Base-by-base conservation (phyloP, 2,113 vertebrate genomes). In the Sphaerodactylus townsendi region DNA sequence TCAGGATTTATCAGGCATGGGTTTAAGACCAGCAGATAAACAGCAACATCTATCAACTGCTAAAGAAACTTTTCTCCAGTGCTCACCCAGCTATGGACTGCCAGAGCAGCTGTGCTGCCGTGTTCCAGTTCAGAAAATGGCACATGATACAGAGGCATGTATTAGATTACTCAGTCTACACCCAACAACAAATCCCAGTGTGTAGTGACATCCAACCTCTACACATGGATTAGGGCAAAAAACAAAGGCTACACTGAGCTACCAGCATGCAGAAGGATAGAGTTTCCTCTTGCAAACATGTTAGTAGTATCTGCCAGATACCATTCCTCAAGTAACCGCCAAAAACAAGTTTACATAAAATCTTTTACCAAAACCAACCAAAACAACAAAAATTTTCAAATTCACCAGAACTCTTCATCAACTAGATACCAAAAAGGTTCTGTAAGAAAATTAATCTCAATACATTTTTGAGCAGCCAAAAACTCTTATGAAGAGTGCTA, bases 141-240 rank as follows among this genome's bases (percentile, higher is more conserved):
- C 37, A 82, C 53, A 35, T 82, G 70, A 82, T 82, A 82, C 70
- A 82, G 35, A 30, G 44, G 70, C 53, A 73, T 64, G 21, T 73
- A 82, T 46, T 73, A 56, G 30, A 56, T 82, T 82, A 82, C 70
- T 10, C 17, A 72, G 17, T 72, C 69, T 62, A 59, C 80, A 82
- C 50, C 70, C 70, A 82, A 64, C 70, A 82, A 82, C 81, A 73
- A 62, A 64, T 73, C 74, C 53, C 39, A 73, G 64, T 21, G 30
- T 82, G 69, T 62, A 46, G 53, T 33, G 39, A 82, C 69, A 82
- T 82, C n/a, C 39, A 73, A 82, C 1, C 33, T 53, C 53, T 44
- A 73, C 39, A 46, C 1, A 21, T 3, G 5, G 53, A 82, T 64
- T 64, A 73, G 11, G 30, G 28, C 30, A 48, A 82, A n/a, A 71